Base-by-base conservation (phyloP, 92 coral and sea anemone species). In the Umimayanthus kanabou region DNA sequence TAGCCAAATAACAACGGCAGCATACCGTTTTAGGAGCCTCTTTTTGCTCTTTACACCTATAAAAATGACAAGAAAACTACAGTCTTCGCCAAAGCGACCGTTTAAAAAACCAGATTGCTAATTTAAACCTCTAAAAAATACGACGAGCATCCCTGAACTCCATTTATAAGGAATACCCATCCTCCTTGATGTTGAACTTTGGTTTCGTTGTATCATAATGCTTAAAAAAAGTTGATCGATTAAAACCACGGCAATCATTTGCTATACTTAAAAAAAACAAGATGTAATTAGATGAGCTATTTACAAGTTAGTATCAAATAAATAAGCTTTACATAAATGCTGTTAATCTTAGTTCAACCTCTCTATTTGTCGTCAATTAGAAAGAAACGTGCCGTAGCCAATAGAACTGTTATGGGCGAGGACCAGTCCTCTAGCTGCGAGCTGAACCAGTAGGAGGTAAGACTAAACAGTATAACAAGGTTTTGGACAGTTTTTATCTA, bases 291-390 rank as follows among this genome's bases (percentile, higher is more conserved):
- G 69, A 20, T 75, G 79, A 23, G 79, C 50, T 75, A 75, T 75
- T 33, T 75, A 75, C 79, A 75, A 18, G 42, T 61, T 20, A 61
- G 69, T 61, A 61, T 61, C 18, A 37, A 75, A 75, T 75, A 75
- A 75, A 75, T 75, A 75, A 75, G 43, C 45, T 73, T 37, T 73
- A 71, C 29, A 73, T 73, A 73, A 33, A 39, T 75, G 10, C 25
- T 75, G 45, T 16, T 20, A 37, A 40, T 37, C 53, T 40, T 39
- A 39, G 37, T 75, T 22, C 39, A 23, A 39, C 40, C 28, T 75
- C 79, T 75, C 50, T 75, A 10, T 75, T 37, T 75, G 79, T 39
- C 79, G 49, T 73, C n/a, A 39, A 14, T 40, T 75, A 5, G 33
- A 73, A 73, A 73, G 43, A 30, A 37, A 30, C 30, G 6, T 30